Evolutionary conservation across 2,888 invertebrate genomes (phyloP), one percentile per base, ranked within the genome.

Genomic region (Heliothis peltigera): DNA sequence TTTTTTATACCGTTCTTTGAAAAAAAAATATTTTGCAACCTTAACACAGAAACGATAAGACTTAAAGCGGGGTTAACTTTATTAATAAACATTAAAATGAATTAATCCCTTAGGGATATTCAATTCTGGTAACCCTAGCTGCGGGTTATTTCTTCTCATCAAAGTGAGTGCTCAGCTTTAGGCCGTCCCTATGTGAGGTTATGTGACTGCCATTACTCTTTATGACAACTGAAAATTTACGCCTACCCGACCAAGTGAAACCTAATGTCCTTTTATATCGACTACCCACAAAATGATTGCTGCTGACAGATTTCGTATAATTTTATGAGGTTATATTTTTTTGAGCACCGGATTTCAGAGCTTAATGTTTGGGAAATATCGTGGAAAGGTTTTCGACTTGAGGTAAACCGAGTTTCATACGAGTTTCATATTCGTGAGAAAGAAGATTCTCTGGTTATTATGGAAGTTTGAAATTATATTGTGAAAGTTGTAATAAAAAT

Each of bases 121-220:
- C 63, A 68, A 78, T 81, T 82, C 75, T 76, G 81, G 79, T 77
- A 73, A 77, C 81, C 82, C 75, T 77, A 62, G 68, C 62, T 55
- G 60, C 68, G 64, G 71, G 79, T 77, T 79, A 82, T 81, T 75
- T 65, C 77, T 81, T 65, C 85, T 91, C 91, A 91, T 91, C 91
- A 91, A 85, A 77, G 80, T 84, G 87, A 92, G 92, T 92, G 90
- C 84, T 84, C 80, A 74, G 70, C 71, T 70, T 72, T 70, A 75
- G 53, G 61, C 49, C 56, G 66, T 66, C 75, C 80, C 81, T 81
- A 83, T 83, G 82, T 80, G 80, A 56, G 67, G 75, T 68, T 68
- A 77, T 82, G 85, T 85, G 85, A 82, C 82, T 72, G 67, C 80
- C 83, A 84, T 87, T 89, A 86, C 73, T 79, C 78, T 89, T 89